phyloP scores from a whole-genome alignment of 2,888 invertebrate species.

The Lasiommata megera region DNA sequence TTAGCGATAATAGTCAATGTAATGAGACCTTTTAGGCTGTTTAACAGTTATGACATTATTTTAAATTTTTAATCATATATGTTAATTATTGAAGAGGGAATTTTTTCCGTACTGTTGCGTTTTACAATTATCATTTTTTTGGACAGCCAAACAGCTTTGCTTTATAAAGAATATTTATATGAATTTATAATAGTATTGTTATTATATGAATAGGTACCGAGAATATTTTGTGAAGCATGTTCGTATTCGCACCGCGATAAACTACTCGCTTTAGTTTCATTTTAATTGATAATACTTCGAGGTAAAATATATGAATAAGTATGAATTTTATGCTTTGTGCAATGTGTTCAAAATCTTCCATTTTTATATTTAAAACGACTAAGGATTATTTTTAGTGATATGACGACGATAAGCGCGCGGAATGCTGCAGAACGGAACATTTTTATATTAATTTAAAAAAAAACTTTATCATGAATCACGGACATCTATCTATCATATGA shows the following conservation, averaged over 20 bases:
- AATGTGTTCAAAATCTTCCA: neutral
- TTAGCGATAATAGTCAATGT: conserved; percentile 74
- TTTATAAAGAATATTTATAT: conserved; percentile 53
- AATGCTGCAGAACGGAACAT: no score
- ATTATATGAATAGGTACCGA: conserved; percentile 51
- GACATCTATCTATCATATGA: no score
- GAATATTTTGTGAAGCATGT: conserved; percentile 33
- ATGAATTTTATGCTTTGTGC: neutral
- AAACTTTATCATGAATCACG: no score
- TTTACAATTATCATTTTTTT: conserved; percentile 18
- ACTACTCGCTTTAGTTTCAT: neutral
- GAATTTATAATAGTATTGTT: conserved; percentile 51
- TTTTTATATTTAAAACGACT: neutral
- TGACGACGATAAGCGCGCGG: no score
- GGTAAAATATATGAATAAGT: neutral
- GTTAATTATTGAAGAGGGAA: conserved; percentile 29
- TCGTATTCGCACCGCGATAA: neutral
- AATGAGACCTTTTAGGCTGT: conserved; percentile 67
- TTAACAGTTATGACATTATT: conserved; percentile 57
- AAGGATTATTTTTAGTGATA: neutral
- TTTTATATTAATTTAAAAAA: no score
- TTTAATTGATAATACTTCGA: neutral
- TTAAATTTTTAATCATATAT: conserved; percentile 21
- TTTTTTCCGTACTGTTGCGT: conserved; percentile 29
- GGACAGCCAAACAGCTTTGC: conserved; percentile 47